Evolutionary conservation across 1,140 invertebrate species (phyloP).

Genomic region (Micrasema longulum): DNA sequence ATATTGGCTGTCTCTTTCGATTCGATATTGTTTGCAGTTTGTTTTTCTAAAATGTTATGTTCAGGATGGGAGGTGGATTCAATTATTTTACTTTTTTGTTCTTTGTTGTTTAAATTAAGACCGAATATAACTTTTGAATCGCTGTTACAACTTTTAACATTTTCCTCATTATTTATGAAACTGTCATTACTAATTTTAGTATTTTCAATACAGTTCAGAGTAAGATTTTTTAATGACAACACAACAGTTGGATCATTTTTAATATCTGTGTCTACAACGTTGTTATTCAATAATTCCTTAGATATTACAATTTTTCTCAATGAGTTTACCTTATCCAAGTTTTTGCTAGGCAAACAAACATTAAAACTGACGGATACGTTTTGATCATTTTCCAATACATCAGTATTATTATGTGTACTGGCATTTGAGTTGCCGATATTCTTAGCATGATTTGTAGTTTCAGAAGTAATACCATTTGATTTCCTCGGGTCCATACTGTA

Average conservation of each 20-base stretch:
- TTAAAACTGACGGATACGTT: slow-evolving; percentile 67
- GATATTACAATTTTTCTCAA: neutral
- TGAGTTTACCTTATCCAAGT: slow-evolving; percentile 31
- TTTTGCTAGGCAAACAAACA: slow-evolving; percentile 64
- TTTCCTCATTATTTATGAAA: no score
- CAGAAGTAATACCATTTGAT: neutral
- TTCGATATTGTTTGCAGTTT: slow-evolving; percentile 47
- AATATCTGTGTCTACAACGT: no score
- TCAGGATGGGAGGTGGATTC: neutral
- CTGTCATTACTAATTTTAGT: no score
- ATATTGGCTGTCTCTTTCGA: neutral
- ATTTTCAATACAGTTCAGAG: no score
- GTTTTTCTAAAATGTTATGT: neutral
- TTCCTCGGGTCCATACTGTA: slow-evolving; percentile 53
- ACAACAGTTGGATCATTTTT: no score
- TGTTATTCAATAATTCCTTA: neutral
- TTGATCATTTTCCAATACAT: slow-evolving; percentile 55
- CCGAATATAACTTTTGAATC: no score
- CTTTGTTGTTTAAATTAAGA: no score
- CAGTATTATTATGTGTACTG: neutral
- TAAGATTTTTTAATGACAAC: no score
- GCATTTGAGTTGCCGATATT: neutral
- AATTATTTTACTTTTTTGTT: no score
- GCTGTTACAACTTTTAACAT: no score
- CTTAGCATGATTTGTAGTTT: no score